Percentiles rank a stretch among this genome's conserved stretches.
phyloP scores from a whole-genome alignment of 2,113 vertebrate genomes.

The Elephantulus edwardii region DNA sequence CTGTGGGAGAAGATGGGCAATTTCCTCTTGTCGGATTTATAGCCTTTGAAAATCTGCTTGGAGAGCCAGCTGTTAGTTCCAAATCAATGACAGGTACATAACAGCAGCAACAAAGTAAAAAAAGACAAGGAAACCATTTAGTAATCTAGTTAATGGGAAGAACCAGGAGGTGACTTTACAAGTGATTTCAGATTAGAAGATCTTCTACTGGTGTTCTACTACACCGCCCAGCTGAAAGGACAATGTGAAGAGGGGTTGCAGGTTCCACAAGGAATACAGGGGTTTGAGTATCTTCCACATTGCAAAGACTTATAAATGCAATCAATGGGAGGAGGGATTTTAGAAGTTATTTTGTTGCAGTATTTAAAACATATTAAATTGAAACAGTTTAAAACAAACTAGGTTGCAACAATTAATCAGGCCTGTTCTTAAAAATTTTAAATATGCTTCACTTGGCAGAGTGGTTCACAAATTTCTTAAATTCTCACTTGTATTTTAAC shows the following conservation, averaged over 20 bases:
- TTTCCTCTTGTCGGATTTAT: no score
- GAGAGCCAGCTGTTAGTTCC: no score
- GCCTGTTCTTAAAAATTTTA: background rate
- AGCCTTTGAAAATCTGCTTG: no score
- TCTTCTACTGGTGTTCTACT: background rate
- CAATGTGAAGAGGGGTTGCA: background rate
- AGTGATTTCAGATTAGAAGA: conserved; percentile 46
- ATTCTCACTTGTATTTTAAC: background rate
- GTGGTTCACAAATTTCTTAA: background rate
- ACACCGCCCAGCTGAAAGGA: background rate
- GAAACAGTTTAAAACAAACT: background rate
- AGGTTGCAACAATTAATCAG: background rate
- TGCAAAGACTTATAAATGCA: background rate
- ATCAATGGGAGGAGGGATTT: background rate
- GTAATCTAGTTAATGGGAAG: conserved; percentile 54
- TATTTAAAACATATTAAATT: background rate
- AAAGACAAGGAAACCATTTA: conserved; percentile 44
- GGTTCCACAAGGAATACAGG: background rate
- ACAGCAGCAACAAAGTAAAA: no score
- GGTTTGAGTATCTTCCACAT: background rate
- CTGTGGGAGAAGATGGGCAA: no score
- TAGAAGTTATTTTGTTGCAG: background rate
- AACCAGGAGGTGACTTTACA: conserved; percentile 49
- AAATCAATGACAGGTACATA: no score
- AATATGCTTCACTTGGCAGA: background rate